Conservation (phyloP, 2,888 invertebrate genomes). For the Eupithecia subfuscata region DNA sequence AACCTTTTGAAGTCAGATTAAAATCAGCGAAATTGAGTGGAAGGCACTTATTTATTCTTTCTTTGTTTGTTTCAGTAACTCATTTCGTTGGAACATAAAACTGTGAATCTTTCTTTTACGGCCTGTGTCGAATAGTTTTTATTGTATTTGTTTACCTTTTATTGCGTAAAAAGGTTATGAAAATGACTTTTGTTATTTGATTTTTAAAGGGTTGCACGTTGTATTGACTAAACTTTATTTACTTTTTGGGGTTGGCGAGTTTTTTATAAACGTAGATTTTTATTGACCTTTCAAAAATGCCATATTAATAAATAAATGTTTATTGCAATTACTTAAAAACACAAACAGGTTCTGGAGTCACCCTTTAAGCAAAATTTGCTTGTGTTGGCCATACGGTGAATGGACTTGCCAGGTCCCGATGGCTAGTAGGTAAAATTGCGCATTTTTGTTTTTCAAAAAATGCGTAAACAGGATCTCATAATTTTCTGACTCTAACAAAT, state of each 20-base stretch:
- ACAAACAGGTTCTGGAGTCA: too few relatives aligned
- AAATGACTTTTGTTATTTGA: constrained; percentile 17
- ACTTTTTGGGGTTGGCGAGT: not conserved
- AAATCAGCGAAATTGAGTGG: constrained; percentile 25
- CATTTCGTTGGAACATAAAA: constrained; percentile 28
- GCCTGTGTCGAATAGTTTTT: constrained; percentile 30
- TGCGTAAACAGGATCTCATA: too few relatives aligned
- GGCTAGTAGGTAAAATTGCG: not conserved
- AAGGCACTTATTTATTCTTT: constrained; percentile 30
- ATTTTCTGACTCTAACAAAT: too few relatives aligned
- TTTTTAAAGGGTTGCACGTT: constrained; percentile 6
- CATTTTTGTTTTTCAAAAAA: too few relatives aligned
- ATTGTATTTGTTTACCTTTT: constrained; percentile 27
- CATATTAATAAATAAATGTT: too few relatives aligned
- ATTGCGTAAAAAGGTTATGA: constrained; percentile 13
- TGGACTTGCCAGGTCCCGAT: not conserved
- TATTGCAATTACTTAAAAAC: too few relatives aligned
- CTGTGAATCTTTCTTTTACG: constrained; percentile 22
- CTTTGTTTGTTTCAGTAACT: constrained; percentile 29
- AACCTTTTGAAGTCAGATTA: constrained; percentile 11
- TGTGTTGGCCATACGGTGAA: not conserved
- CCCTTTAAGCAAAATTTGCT: too few relatives aligned
- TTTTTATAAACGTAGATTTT: not conserved
- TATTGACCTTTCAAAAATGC: not conserved
- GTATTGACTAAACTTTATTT: not conserved